phyloP scores from a whole-genome alignment of 2,888 invertebrate species.

The Drosophila yooni region DNA sequence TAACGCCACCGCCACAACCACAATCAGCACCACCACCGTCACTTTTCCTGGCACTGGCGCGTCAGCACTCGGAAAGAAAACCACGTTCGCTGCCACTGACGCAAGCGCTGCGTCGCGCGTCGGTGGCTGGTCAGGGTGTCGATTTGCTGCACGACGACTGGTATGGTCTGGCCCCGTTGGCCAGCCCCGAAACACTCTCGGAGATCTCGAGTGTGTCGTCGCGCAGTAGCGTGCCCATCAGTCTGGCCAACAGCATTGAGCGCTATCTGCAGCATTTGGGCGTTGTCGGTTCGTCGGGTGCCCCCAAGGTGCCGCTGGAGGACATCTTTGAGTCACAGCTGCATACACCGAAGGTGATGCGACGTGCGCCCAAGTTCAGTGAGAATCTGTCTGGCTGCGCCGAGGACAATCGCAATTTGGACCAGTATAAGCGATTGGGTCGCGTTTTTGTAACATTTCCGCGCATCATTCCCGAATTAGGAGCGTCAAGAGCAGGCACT shows the following conservation, averaged over 20 bases:
- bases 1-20: constrained; percentile 38
- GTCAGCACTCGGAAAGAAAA: constrained; percentile 82
- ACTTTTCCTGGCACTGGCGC: constrained; percentile 48
- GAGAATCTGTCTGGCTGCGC: constrained; percentile 89
- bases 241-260: constrained; percentile 84
- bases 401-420: constrained; percentile 87
- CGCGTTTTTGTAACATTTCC: constrained; percentile 85
- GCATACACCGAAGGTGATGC: constrained; percentile 87
- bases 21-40: constrained; percentile 17
- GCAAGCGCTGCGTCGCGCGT: constrained; percentile 80
- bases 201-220: constrained; percentile 92
- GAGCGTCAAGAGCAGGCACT: not conserved
- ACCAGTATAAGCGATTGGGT: constrained; percentile 86
- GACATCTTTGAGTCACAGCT: constrained; percentile 85
- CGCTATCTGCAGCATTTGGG: constrained; percentile 82
- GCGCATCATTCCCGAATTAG: constrained; percentile 74
- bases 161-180: constrained; percentile 91
- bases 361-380: constrained; percentile 88
- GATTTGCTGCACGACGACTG: constrained; percentile 88
- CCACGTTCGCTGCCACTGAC: constrained; percentile 73
- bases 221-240: constrained; percentile 87
- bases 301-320: constrained; percentile 78
- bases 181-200: constrained; percentile 92
- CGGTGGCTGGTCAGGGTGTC: constrained; percentile 74
- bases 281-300: constrained; percentile 51